Base-by-base conservation (phyloP, 2,888 invertebrate genomes). In the Pemphredon lugubris region DNA sequence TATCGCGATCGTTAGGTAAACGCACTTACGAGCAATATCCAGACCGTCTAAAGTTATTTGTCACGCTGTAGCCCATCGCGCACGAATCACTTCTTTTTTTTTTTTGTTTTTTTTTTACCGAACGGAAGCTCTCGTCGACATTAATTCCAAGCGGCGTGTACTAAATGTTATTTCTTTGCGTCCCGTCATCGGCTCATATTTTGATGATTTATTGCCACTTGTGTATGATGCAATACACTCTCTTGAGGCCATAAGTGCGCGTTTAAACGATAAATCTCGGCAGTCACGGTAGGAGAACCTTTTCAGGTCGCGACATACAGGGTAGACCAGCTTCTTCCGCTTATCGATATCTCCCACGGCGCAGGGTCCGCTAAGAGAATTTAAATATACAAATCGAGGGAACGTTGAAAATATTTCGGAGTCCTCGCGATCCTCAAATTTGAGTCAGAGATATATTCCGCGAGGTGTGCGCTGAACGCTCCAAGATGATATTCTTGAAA, bases 181-280 rank as follows among this genome's bases (percentile, higher is more conserved):
- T 71, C 72, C 73, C 70, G 77, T 83, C 79, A 77, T 82, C 79
- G 70, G 57, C 70, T 74, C 77, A 70, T 79, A 82, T 81, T 76
- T 77, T 47, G 75, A 83, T 83, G 82, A 82, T 82, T 81, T 79
- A 82, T 82, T 48, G 67, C 68, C 66, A 44, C 66, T 74, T 59
- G 67, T 77, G 65, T 73, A 77, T 68, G 83, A 81, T 77, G 81
- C 77, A 81, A 82, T 83, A 83, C 72, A 77, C 82, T 79, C 73
- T 69, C 71, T 60, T 65, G 75, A 68, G 73, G 75, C 66, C 67
- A 73, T 83, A 83, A 82, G 83, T 82, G 77, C 82, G 79, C 82
- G 81, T 82, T 82, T 82, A 83, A 83, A 77, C 79, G 83, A 82
- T 82, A 82, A 82, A 82, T 82, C 82, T 81, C 64, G 71, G 76